phyloP scores from a whole-genome alignment of 2,797 vertebrate genomes.

The Echeneis naucrates region DNA sequence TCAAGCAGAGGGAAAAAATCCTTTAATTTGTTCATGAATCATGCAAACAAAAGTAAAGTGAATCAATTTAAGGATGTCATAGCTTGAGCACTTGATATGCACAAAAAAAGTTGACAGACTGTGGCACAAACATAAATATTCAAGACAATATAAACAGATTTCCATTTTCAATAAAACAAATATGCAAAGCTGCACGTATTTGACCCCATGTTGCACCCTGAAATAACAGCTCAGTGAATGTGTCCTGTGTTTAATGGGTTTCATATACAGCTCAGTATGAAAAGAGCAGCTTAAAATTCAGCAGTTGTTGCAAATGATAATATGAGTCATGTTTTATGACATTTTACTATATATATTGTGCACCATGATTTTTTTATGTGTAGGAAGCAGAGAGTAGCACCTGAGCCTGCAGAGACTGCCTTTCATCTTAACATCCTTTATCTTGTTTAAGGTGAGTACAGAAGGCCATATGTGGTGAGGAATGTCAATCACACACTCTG shows the following conservation, averaged over 20 bases:
- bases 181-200: constrained; percentile 27
- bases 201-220: constrained; percentile 12
- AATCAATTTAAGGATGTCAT: constrained; percentile 21
- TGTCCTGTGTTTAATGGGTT: constrained; percentile 8
- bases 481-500: constrained; percentile 57
- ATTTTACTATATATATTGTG: not conserved
- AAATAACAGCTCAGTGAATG: constrained; percentile 18
- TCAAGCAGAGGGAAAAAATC: constrained; percentile 32
- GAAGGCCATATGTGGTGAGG: constrained; percentile 47
- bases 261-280: constrained; percentile 21
- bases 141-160: constrained; percentile 16
- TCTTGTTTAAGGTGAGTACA: constrained; percentile 16
- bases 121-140: constrained; percentile 26
- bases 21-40: constrained; percentile 62
- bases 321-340: not conserved
- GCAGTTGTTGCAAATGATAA: constrained; percentile 14
- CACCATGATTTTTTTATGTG: constrained; percentile 12
- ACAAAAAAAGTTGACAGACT: constrained; percentile 21
- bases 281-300: constrained; percentile 1
- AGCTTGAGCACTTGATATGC: constrained; percentile 34
- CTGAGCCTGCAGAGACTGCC: constrained; percentile 45
- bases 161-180: constrained; percentile 32
- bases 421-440: constrained; percentile 20
- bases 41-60: constrained; percentile 56
- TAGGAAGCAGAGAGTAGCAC: constrained; percentile 37